Conservation (phyloP, 2,888 invertebrate genomes). For the Norana najaformis region DNA sequence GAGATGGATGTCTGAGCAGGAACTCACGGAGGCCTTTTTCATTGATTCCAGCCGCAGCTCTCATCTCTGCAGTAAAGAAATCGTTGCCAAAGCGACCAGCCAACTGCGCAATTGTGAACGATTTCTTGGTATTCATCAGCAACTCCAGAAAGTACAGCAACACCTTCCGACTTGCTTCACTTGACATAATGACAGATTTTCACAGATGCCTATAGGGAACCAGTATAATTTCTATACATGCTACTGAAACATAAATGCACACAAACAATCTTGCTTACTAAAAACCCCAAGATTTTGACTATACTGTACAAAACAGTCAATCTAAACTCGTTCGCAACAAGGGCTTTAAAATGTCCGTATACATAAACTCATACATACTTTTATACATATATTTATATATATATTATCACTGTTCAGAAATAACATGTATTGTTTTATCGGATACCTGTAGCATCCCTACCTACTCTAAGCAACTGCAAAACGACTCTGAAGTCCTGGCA, state of each 20-base stretch:
- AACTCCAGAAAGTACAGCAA: constrained; percentile 95
- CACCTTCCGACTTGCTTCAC: constrained; percentile 63
- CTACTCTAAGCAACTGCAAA: not conserved
- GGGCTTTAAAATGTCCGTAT: not conserved
- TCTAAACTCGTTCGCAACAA: not conserved
- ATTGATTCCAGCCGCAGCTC: constrained; percentile 74
- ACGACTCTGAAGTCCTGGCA: not conserved
- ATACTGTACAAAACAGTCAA: not conserved
- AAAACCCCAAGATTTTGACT: not conserved
- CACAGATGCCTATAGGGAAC: not conserved
- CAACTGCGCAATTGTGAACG: constrained; percentile 92
- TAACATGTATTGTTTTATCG: not conserved
- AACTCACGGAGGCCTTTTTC: constrained; percentile 94
- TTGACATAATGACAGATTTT: constrained; percentile 41
- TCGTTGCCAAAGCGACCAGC: constrained; percentile 99
- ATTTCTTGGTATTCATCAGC: constrained; percentile 87
- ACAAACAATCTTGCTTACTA: not conserved
- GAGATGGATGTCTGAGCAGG: constrained; percentile 90
- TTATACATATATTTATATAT: no score
- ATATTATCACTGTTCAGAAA: no score
- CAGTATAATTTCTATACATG: not conserved
- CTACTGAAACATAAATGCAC: not conserved
- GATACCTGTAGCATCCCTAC: not conserved
- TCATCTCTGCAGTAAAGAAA: constrained; percentile 97
- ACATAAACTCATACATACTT: no score